Conservation (phyloP, 2,113 vertebrate species). For the Ictalurus furcatus region DNA sequence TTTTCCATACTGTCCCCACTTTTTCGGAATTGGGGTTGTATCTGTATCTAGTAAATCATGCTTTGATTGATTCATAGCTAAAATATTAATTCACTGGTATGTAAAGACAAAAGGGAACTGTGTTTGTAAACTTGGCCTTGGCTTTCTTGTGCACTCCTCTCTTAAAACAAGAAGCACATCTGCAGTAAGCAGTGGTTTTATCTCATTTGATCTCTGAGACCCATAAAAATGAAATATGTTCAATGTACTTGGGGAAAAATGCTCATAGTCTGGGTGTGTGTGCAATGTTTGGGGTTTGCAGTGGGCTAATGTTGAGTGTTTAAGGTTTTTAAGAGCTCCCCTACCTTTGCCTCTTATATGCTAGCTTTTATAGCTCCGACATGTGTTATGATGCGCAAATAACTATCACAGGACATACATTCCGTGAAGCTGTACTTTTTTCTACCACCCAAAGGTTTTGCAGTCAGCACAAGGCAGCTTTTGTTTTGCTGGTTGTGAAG, state of each 20-base stretch:
- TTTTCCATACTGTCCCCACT: too few relatives aligned
- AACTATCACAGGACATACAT: neutral
- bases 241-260: neutral
- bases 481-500: neutral
- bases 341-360: neutral
- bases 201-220: neutral
- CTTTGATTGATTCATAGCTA: slow-evolving; percentile 49
- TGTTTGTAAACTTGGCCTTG: neutral
- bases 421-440: neutral
- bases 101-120: neutral
- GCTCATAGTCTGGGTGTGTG: too few relatives aligned
- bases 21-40: neutral
- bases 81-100: slow-evolving; percentile 28
- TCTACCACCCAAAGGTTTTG: neutral
- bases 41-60: slow-evolving; percentile 47
- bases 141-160: neutral
- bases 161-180: neutral
- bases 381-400: neutral
- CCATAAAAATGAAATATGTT: neutral
- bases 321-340: neutral
- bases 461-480: slow-evolving; percentile 9
- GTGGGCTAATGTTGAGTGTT: neutral
- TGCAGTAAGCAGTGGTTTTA: neutral
- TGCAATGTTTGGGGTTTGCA: neutral
- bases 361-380: neutral